phyloP scores from a whole-genome alignment of 2,797 vertebrate species.

The Clarias laeviceps region DNA sequence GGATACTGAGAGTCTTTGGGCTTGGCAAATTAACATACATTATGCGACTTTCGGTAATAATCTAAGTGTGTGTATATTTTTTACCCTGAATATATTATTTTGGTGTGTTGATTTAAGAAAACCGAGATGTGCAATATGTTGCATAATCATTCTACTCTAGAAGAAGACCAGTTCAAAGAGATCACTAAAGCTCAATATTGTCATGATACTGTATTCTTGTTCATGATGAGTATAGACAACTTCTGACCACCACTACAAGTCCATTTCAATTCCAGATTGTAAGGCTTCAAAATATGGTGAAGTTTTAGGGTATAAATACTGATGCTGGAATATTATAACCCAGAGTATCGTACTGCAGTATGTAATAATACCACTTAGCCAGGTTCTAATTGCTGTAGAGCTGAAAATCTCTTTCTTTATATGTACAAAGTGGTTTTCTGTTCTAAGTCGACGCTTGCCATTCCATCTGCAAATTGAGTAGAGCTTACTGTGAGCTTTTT shows the following conservation, averaged over 20 bases:
- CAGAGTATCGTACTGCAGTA: background rate
- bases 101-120: no score
- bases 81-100: no score
- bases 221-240: no score
- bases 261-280: background rate
- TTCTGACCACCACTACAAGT: background rate
- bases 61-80: no score
- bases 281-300: background rate
- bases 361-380: conserved; percentile 13
- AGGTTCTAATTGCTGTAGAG: conserved; percentile 5
- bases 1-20: no score
- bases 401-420: background rate
- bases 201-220: no score
- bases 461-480: conserved; percentile 4
- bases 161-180: no score
- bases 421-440: conserved; percentile 5
- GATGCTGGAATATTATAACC: background rate
- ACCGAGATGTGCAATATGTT: no score
- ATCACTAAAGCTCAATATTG: no score
- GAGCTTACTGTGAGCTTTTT: conserved; percentile 9
- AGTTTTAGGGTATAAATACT: background rate
- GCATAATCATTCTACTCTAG: no score
- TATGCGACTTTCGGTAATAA: no score
- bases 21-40: no score
- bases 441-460: background rate